Percentiles rank a stretch among this genome's conserved stretches.
Conservation (phyloP, 2,797 vertebrate species). For the Pampus argenteus region DNA sequence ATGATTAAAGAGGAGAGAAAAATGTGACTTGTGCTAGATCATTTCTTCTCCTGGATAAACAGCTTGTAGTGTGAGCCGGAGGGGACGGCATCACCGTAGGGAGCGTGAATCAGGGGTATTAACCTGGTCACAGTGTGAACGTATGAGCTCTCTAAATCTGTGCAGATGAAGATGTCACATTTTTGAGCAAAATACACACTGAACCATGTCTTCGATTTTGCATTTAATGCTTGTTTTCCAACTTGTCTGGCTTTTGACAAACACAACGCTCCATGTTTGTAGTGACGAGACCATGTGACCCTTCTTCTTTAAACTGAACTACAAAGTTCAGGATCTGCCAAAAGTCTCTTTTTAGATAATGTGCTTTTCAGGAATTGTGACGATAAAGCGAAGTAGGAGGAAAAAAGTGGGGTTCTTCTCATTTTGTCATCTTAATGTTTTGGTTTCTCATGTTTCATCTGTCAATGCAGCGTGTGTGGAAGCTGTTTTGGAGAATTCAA, state of each 20-base stretch:
- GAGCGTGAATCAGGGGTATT: conserved; percentile 27
- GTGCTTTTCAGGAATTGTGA: conserved; percentile 13
- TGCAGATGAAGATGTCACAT: background rate
- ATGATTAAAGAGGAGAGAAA: conserved; percentile 56
- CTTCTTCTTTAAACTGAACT: background rate
- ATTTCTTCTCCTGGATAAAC: conserved; percentile 58
- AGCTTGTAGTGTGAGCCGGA: conserved; percentile 13
- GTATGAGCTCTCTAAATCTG: background rate
- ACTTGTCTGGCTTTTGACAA: background rate
- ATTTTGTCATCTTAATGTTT: conserved; percentile 14
- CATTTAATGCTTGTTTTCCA: conserved; percentile 5
- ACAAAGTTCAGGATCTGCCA: conserved; percentile 5
- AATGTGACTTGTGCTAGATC: conserved; percentile 43
- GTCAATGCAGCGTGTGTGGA: too few relatives aligned
- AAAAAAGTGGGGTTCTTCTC: background rate
- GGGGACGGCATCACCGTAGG: conserved; percentile 29
- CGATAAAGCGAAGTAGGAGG: conserved; percentile 5
- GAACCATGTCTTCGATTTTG: background rate
- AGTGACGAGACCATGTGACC: conserved; percentile 7
- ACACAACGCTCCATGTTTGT: background rate
- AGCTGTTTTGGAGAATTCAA: too few relatives aligned
- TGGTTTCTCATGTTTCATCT: background rate
- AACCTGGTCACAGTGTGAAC: conserved; percentile 8
- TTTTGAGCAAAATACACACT: background rate
- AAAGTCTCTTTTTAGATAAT: background rate